Base-by-base conservation (phyloP, 37 sponge, comb jelly and placozoan species). In the Amphimedon queenslandica region DNA sequence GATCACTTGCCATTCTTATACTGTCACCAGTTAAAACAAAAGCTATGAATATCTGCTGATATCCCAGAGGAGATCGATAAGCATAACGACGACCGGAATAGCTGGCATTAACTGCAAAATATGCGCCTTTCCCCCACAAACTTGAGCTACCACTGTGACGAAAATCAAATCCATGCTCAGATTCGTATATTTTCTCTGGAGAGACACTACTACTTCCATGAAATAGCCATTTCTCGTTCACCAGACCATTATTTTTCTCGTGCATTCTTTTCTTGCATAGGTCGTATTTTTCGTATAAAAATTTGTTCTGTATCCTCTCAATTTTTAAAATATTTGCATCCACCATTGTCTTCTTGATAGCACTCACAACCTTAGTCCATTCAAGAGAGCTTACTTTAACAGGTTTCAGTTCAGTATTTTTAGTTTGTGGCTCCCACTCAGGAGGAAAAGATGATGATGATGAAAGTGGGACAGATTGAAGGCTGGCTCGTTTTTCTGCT, bases 31-130 rank as follows among this genome's bases (percentile, higher is more conserved):
- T 82, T 16, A 82, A 51, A 1, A 91, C 87, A 23, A 56, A 39
- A 41, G 63, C 87, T 0, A 81, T 40, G 51, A 91, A 70, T 63
- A 91, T 38, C 40, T 91, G 87, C 4, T 53, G 67, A 2, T 30
- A 38, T 42, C 28, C 41, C 23, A 4, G 31, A 20, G 27, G 28
- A 25, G 27, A n/a, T 33, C 56, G 33, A 23, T 75, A 64, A 37
- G 75, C 87, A 27, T 41, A 21, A 3, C 42, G 57, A n/a, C n/a
- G n/a, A 58, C 73, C 79, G n/a, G 83, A 83, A 67, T 93, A 93
- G 67, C 72, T 81, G 2, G 89, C 89, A 56, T 93, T 72, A 1
- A 81, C 82, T 31, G 93, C 93, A 82, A 93, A 93, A 75, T 93
- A 93, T 34, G 75, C 80, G 20, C 82, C 93, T 21, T 33, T 74